Base-by-base conservation (phyloP, 2,797 vertebrate genomes). In the Xenopus petersii region DNA sequence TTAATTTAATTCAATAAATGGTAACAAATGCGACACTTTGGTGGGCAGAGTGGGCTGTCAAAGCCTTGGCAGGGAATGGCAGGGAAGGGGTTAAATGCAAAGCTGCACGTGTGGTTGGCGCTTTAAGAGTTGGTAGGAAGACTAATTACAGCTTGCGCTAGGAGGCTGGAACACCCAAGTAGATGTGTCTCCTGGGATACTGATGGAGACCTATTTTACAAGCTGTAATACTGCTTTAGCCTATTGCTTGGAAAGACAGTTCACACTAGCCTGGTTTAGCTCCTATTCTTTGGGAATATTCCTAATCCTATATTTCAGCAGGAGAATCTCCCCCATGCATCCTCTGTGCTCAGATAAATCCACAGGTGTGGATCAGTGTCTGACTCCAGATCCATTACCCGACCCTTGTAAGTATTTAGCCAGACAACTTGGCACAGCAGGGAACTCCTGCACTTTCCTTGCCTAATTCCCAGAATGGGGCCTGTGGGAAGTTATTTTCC, bases 81-180 rank as follows among this genome's bases (percentile, higher is more conserved):
- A 51, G 30, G 42, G 36, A 66, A 64, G 74, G 15, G 51, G 71
- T 79, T 79, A 79, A 60, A 70, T 12, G 36, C 24, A 49, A 74
- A 70, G 68, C 71, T 79, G 77, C 77, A 74, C 77, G 76, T 74
- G 71, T 79, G 74, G 77, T 70, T 79, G 71, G 65, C 60, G 70
- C 71, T 74, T 73, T 73, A 70, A 78, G 70, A 70, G 71, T 74
- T 83, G 84, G 82, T 88, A 84, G 26, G 88, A 88, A 87, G 87
- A 81, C 87, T 90, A 90, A 92, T 92, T 91, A 91, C 88, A 84
- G 84, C 71, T 77, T 80, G 83, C 82, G 86, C 87, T 90, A 87
- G 86, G 89, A 85, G 90, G 87, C 73, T 91, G 90, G 97, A 98
- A 98, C 97, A 99, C 97, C 97, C 97, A 99, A 98, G 96, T 95